phyloP scores from a whole-genome alignment of 2,888 invertebrate species.

The Tricholauxania praeusta region DNA sequence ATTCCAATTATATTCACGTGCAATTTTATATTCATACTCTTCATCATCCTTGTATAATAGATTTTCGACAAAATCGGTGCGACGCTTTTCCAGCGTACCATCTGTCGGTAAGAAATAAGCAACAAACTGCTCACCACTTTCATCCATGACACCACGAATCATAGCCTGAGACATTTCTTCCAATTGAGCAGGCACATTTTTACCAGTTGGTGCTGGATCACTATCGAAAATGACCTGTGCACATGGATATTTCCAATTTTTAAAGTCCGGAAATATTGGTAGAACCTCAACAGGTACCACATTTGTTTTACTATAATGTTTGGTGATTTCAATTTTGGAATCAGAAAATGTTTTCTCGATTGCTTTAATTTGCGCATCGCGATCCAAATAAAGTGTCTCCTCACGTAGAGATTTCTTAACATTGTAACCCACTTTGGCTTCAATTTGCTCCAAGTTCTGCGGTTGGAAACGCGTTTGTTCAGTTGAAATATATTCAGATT shows the following conservation, averaged over 20 bases:
- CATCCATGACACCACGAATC: constrained; percentile 99
- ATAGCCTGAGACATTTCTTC: constrained; percentile 99
- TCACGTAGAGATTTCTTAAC: constrained; percentile 94
- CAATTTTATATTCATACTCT: constrained; percentile 97
- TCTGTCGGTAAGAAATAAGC: constrained; percentile 98
- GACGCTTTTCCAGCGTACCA: constrained; percentile 89
- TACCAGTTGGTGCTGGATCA: constrained; percentile 93
- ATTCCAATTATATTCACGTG: constrained; percentile 99
- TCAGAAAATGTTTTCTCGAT: constrained; percentile 98
- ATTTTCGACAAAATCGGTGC: constrained; percentile 81
- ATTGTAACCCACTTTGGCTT: constrained; percentile 98
- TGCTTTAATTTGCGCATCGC: constrained; percentile 96
- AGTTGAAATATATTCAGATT: constrained; percentile 99
- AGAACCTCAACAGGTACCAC: constrained; percentile 91
- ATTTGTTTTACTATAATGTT: constrained; percentile 97
- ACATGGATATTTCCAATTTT: constrained; percentile 97
- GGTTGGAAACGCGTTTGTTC: constrained; percentile 98
- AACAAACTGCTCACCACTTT: constrained; percentile 98
- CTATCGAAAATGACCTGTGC: constrained; percentile 98
- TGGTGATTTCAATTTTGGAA: constrained; percentile 84
- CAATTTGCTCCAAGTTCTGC: constrained; percentile 96
- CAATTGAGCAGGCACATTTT: constrained; percentile 87
- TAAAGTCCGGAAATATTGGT: constrained; percentile 94
- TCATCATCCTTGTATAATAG: constrained; percentile 89
- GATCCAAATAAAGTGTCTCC: constrained; percentile 94